Evolutionary conservation across 1,140 invertebrate species (phyloP).

Genomic region (Hypothenemus hampei): DNA sequence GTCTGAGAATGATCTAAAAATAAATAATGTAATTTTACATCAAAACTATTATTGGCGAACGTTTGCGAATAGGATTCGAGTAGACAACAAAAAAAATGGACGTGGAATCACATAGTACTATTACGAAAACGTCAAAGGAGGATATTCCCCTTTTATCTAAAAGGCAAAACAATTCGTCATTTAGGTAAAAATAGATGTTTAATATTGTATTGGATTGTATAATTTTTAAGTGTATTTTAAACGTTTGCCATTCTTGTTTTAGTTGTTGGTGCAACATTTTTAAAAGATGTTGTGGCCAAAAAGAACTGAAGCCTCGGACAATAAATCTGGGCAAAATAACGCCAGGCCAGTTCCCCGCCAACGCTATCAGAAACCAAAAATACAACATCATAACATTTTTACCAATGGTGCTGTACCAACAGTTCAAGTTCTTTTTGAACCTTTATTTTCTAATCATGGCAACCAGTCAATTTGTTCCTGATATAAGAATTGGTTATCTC

Average conservation of each 20-base stretch:
- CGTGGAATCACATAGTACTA: conserved; percentile 51
- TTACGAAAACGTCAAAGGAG: conserved; percentile 55
- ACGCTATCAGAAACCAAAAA: conserved; percentile 98
- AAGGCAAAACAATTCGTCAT: conserved; percentile 49
- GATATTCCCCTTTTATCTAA: conserved; percentile 60
- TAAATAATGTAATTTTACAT: too few species aligned
- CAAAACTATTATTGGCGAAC: too few species aligned
- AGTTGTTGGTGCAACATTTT: conserved; percentile 63
- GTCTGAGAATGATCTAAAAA: too few species aligned
- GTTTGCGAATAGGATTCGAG: too few species aligned
- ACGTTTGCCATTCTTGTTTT: conserved; percentile 41
- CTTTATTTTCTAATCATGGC: conserved; percentile 98
- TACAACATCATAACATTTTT: conserved; percentile 98
- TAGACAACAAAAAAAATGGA: conserved; percentile 37
- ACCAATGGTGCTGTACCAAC: conserved; percentile 95
- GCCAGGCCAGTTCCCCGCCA: conserved; percentile 82
- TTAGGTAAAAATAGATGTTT: conserved; percentile 35
- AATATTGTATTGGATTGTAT: too few species aligned
- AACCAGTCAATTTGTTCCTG: conserved; percentile 94
- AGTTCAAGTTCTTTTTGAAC: conserved; percentile 99
- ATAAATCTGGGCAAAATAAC: conserved; percentile 60
- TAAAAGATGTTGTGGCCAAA: conserved; percentile 62
- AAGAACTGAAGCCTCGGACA: conserved; percentile 60
- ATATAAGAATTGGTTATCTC: conserved; percentile 92
- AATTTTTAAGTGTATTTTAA: not conserved